These are phyloP conservation scores for Menidia beryllina DNA, from an alignment of 2,113 vertebrate genomes.

Conservation along the genomic window DNA sequence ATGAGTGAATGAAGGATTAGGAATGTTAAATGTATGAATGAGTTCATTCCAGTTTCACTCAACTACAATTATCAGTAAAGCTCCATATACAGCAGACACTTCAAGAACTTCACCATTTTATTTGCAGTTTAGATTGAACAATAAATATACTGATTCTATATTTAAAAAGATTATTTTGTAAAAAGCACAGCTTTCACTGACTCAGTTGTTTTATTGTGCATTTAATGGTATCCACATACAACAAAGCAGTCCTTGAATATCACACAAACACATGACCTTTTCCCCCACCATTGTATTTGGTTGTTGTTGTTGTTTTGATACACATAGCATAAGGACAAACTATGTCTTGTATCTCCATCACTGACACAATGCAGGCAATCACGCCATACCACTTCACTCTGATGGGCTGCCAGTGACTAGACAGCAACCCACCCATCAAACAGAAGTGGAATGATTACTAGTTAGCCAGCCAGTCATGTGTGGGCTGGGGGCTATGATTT, in stretches of 20 bases:
- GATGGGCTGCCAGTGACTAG: slow-evolving; percentile 72
- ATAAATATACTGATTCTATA: not conserved
- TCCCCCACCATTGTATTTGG: slow-evolving; percentile 16
- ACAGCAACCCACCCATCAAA: slow-evolving; percentile 65
- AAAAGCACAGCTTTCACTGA: slow-evolving; percentile 34
- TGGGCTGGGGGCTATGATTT: slow-evolving; percentile 72
- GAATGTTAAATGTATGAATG: no score
- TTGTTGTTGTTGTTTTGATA: slow-evolving; percentile 41
- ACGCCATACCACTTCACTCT: slow-evolving; percentile 76
- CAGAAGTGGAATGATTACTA: slow-evolving; percentile 76
- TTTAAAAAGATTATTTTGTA: not conserved
- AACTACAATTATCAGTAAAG: no score
- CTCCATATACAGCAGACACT: not conserved
- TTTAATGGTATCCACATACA: slow-evolving; percentile 37
- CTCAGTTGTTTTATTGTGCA: slow-evolving; percentile 11
- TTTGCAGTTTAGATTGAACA: not conserved
- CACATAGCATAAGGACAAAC: slow-evolving; percentile 67
- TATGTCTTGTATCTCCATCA: slow-evolving; percentile 69
- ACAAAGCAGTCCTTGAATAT: slow-evolving; percentile 32
- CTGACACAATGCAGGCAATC: slow-evolving; percentile 74
- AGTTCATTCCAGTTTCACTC: no score
- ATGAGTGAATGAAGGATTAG: no score
- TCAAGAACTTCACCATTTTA: not conserved
- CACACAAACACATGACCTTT: slow-evolving; percentile 11
- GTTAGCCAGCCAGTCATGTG: slow-evolving; percentile 71